Percentiles rank a stretch among this genome's conserved stretches.
Evolutionary conservation across 2,113 vertebrate genomes (phyloP).

Genomic region (Tragelaphus strepsiceros): DNA sequence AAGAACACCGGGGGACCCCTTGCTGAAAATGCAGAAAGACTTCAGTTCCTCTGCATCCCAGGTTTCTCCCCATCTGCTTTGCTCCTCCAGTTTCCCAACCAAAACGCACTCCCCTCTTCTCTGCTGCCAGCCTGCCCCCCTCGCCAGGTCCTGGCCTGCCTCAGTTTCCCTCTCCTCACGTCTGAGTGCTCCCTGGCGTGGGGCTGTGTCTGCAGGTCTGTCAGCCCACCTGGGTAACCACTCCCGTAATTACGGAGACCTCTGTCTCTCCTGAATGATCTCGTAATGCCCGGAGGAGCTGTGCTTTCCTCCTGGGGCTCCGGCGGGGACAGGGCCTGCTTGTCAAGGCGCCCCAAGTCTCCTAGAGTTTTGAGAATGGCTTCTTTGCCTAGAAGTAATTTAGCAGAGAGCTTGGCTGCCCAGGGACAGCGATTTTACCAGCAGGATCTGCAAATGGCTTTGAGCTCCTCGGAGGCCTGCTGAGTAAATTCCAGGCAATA

Average conservation of each 20-base stretch:
- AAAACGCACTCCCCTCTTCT: not conserved
- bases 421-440: not conserved
- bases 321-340: not conserved
- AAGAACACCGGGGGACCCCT: not conserved
- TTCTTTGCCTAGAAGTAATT: not conserved
- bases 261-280: not conserved
- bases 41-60: not conserved
- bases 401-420: not conserved
- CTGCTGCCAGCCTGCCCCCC: not conserved
- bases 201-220: not conserved
- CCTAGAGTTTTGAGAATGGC: not conserved
- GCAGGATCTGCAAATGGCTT: slow-evolving; percentile 9
- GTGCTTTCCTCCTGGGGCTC: not conserved
- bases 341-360: not conserved
- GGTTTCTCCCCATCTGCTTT: not conserved
- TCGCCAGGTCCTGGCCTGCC: not conserved
- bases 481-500: not conserved
- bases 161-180: not conserved
- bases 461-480: not conserved
- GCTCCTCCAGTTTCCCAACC: not conserved
- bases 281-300: not conserved
- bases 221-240: not conserved
- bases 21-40: not conserved
- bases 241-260: rapidly evolving
- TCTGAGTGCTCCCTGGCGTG: rapidly evolving